Percentiles rank a stretch among this genome's conserved stretches.
Evolutionary conservation across 2,797 vertebrate genomes (phyloP).

Genomic region (Pempheris klunzingeri): DNA sequence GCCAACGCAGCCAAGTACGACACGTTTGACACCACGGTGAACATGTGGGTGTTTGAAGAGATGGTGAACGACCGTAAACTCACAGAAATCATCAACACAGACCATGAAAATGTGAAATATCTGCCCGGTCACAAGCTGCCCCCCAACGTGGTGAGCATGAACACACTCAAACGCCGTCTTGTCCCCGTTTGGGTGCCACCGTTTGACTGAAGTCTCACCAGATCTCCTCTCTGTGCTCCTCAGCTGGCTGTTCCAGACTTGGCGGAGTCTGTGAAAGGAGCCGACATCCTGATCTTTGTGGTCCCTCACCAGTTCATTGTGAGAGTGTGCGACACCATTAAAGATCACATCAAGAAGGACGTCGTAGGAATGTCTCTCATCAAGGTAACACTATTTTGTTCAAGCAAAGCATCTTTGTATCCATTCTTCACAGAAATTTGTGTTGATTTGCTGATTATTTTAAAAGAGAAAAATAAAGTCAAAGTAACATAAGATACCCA

Average conservation of each 20-base stretch:
- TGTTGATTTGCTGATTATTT: too few species aligned
- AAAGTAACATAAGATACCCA: too few species aligned
- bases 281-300: constrained; percentile 94
- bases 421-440: too few species aligned
- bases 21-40: constrained; percentile 89
- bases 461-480: too few species aligned
- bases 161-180: neutral
- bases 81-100: constrained; percentile 95
- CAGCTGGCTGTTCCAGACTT: constrained; percentile 95
- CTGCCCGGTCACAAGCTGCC: constrained; percentile 96
- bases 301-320: constrained; percentile 96
- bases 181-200: neutral
- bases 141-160: constrained; percentile 90
- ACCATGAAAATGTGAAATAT: constrained; percentile 97
- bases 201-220: neutral
- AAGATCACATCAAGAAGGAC: constrained; percentile 91
- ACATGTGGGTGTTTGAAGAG: constrained; percentile 99
- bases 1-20: constrained; percentile 88
- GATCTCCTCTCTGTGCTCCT: neutral
- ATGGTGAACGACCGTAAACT: constrained; percentile 89
- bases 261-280: constrained; percentile 88
- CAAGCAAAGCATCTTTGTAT: neutral
- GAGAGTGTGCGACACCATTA: constrained; percentile 93
- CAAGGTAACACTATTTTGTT: constrained; percentile 85
- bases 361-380: constrained; percentile 94